Base-by-base conservation (phyloP, 1,140 invertebrate species). In the Pseudomyrmex gracilis region DNA sequence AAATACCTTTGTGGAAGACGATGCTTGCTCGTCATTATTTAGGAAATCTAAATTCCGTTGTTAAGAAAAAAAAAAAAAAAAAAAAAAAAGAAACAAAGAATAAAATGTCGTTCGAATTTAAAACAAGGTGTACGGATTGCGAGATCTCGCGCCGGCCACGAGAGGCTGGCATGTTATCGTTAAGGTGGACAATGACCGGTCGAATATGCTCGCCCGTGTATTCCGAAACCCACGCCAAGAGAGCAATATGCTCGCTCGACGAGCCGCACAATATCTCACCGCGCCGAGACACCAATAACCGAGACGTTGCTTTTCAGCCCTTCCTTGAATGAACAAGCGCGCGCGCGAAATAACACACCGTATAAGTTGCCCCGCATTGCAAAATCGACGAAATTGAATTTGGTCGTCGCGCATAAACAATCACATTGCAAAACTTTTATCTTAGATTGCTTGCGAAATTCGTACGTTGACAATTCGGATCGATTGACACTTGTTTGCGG, bases 201-300 rank as follows among this genome's bases (percentile, higher is more conserved):
- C 88, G 89, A 90, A 90, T 93, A 90, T 92, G 68, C 20, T 51
- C 80, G 88, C 84, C 87, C 86, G 86, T 91, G 87, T 91, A 87
- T 92, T 89, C 88, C 88, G 82, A 93, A 93, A 91, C 92, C 91
- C 90, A 93, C 92, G 92, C 92, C 86, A 83, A 87, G 87, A 91
- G 77, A 83, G 45, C 64, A 22, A 71, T 76, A 71, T 67, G 64
- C 82, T 82, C 70, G 84, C 77, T 66, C 63, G 43, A 84, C 61
- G 60, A 45, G 49, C 22, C 73, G 55, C 55, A 20, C 63, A 15
- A 49, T 84, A 66, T 84, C 47, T 57, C 51, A 67, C 84, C 87
- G n/a, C 87, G 82, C 90, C 90, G 34, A 34, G 34, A 34, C 34
- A 34, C 34, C 34, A 87, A 90, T 78, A 84, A 58, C 34, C 70